These are phyloP conservation scores for Polydesmus complanatus DNA, from an alignment of 2,888 invertebrate species.

Conservation along the genomic window DNA sequence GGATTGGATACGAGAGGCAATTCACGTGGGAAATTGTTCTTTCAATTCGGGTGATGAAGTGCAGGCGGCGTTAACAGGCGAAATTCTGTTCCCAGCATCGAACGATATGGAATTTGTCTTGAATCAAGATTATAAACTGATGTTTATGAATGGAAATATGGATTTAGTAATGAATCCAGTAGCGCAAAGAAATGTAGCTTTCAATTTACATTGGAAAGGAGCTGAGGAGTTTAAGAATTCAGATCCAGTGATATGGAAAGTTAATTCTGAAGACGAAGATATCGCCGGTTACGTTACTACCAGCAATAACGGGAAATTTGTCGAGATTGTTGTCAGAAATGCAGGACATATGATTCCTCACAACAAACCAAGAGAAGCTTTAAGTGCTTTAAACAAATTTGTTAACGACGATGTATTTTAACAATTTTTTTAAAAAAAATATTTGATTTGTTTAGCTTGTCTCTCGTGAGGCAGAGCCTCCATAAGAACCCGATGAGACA, in stretches of 20 bases:
- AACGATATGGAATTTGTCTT: not conserved
- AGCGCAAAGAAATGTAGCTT: not conserved
- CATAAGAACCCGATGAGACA: too few species aligned
- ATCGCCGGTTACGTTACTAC: conserved; percentile 1
- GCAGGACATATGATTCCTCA: conserved; percentile 3
- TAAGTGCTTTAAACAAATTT: not conserved
- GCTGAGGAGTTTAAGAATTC: not conserved
- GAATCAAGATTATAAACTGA: not conserved
- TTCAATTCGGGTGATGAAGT: not conserved
- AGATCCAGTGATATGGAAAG: not conserved
- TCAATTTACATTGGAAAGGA: not conserved
- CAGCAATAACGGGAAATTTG: not conserved
- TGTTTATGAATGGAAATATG: not conserved
- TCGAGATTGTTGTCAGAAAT: not conserved
- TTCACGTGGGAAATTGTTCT: not conserved
- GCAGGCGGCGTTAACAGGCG: not conserved
- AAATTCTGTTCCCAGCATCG: not conserved
- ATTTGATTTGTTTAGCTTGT: too few species aligned
- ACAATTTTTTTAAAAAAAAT: too few species aligned
- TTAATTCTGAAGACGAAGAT: not conserved
- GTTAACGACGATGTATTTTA: not conserved
- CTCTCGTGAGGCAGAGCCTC: too few species aligned
- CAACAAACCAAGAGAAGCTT: not conserved
- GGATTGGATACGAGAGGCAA: not conserved
- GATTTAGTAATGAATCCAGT: not conserved